Conservation (phyloP, 2,113 vertebrate genomes). For the Dascyllus trimaculatus region DNA sequence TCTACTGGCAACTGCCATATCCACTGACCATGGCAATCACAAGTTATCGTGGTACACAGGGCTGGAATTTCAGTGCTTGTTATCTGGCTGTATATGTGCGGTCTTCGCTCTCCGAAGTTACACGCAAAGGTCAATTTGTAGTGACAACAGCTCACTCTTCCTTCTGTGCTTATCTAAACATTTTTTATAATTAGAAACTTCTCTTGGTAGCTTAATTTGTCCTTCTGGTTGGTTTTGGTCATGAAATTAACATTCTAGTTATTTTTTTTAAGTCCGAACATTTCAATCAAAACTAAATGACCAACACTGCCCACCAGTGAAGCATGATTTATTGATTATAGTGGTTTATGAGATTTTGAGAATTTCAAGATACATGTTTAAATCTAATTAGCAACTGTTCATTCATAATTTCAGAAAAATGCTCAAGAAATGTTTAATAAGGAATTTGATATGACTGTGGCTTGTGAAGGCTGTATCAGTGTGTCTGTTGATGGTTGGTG, state of each 20-base stretch:
- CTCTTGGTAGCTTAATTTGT: neutral
- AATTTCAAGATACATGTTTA: neutral
- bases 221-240: constrained; percentile 3
- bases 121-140: constrained; percentile 45
- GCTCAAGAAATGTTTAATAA: neutral
- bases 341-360: neutral
- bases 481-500: neutral
- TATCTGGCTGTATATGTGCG: constrained; percentile 56
- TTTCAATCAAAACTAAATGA: neutral
- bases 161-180: constrained; percentile 14
- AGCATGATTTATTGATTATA: neutral
- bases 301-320: neutral
- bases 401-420: neutral
- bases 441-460: neutral
- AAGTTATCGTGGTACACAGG: constrained; percentile 68
- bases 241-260: neutral
- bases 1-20: constrained; percentile 73
- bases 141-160: constrained; percentile 29
- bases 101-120: constrained; percentile 50
- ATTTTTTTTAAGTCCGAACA: neutral
- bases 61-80: constrained; percentile 59
- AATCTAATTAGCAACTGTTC: constrained; percentile 2
- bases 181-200: constrained; percentile 44
- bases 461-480: too few relatives aligned
- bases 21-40: constrained; percentile 75